A percentile compares a stretch with the other conserved stretches of the same genome.
Evolutionary conservation across 1,140 invertebrate genomes (phyloP).

Genomic region (Zaprionus kolodkinae): DNA sequence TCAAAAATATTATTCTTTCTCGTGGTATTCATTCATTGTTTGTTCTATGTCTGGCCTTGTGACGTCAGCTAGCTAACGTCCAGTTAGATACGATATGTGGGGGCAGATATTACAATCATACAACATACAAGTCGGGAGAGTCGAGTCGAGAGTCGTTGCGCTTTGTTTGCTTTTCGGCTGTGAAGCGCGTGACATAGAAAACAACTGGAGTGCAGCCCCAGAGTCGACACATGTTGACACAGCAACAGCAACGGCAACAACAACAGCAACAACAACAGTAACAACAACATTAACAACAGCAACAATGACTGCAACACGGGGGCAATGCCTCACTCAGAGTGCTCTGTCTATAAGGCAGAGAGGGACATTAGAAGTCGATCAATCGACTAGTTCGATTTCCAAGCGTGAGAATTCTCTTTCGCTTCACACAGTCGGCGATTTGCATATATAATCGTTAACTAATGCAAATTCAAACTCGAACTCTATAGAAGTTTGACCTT

Average conservation of each 20-base stretch:
- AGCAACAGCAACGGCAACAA: constrained; percentile 23
- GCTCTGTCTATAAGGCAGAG: background rate
- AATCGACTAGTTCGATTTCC: constrained; percentile 5
- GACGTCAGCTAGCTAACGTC: constrained; percentile 38
- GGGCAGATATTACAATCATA: constrained; percentile 15
- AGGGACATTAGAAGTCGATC: constrained; percentile 32
- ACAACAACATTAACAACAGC: constrained; percentile 27
- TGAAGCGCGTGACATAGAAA: constrained; percentile 67
- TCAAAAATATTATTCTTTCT: constrained; percentile 32
- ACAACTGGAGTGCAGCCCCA: constrained; percentile 55
- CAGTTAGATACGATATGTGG: constrained; percentile 21
- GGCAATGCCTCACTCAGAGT: constrained; percentile 29
- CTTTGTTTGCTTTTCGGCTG: constrained; percentile 52
- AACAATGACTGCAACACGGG: constrained; percentile 32
- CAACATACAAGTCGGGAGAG: constrained; percentile 13
- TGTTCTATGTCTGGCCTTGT: constrained; percentile 42
- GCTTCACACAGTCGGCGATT: constrained; percentile 52
- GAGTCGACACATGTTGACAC: constrained; percentile 47
- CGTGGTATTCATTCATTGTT: constrained; percentile 28
- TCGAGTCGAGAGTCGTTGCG: constrained; percentile 9
- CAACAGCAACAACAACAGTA: constrained; percentile 19
- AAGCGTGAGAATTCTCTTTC: constrained; percentile 67
- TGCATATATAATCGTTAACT: constrained; percentile 78
- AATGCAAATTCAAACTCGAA: constrained; percentile 59
- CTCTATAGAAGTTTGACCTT: constrained; percentile 2